These are phyloP conservation scores for Oriolus oriolus DNA, from an alignment of 2,113 vertebrate species.

Conservation along the genomic window DNA sequence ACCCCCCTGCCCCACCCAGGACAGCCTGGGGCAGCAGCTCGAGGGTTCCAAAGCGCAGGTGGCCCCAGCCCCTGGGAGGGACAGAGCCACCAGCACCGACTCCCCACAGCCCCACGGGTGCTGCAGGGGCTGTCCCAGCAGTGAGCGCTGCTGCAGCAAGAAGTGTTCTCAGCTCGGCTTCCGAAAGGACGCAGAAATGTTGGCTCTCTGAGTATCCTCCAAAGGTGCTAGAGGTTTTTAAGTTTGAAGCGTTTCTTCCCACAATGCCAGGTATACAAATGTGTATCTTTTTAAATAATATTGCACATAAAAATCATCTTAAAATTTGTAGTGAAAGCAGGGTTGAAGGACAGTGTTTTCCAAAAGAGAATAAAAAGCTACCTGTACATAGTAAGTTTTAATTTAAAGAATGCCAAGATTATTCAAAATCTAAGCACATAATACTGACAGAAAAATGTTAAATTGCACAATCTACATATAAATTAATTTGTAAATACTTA, in stretches of 20 bases:
- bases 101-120: background rate
- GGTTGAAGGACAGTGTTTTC: slow-evolving; percentile 54
- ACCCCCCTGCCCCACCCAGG: background rate
- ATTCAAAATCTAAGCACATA: slow-evolving; percentile 68
- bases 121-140: background rate
- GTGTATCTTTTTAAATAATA: slow-evolving; percentile 59
- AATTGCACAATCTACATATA: slow-evolving; percentile 70
- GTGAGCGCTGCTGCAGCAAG: background rate
- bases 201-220: slow-evolving; percentile 3
- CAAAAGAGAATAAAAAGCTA: slow-evolving; percentile 63
- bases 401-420: slow-evolving; percentile 66
- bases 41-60: background rate
- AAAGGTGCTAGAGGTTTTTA: slow-evolving; percentile 46
- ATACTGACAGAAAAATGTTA: slow-evolving; percentile 70
- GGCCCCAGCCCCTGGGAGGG: background rate
- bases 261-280: slow-evolving; percentile 26
- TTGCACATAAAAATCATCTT: slow-evolving; percentile 63
- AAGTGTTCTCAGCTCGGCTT: background rate
- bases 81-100: background rate
- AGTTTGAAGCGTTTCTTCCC: slow-evolving; percentile 32
- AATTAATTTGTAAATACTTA: slow-evolving; percentile 67
- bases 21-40: background rate
- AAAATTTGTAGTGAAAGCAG: slow-evolving; percentile 54
- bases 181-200: background rate
- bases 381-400: slow-evolving; percentile 62